phyloP scores from a whole-genome alignment of 2,797 vertebrate genomes.

The Pseudocheirus occidentalis region DNA sequence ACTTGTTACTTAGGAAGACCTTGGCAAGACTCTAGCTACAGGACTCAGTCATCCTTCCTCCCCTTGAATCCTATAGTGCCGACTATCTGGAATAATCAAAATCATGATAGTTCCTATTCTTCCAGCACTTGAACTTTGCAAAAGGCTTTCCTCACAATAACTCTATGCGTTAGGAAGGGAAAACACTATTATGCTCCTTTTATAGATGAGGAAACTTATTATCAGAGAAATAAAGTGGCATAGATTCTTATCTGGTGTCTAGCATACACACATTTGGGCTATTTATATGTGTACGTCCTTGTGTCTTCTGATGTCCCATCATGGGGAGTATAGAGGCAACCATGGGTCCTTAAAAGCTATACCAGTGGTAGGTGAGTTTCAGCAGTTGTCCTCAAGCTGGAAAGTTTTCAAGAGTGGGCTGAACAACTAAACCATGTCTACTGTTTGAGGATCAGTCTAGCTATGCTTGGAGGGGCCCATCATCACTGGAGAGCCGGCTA shows the following conservation, averaged over 20 bases:
- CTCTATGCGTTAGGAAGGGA: not conserved
- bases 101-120: not conserved
- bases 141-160: not conserved
- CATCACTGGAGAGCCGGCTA: not conserved
- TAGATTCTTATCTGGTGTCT: not conserved
- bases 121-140: not conserved
- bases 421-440: not conserved
- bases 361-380: not conserved
- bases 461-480: not conserved
- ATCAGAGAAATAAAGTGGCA: fast-evolving
- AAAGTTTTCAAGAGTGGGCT: not conserved
- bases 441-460: not conserved
- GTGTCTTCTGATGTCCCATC: not conserved
- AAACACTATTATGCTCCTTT: not conserved
- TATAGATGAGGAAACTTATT: not conserved
- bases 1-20: not conserved
- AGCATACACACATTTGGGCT: not conserved
- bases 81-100: not conserved
- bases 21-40: not conserved
- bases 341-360: not conserved
- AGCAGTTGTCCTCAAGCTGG: not conserved
- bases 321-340: not conserved
- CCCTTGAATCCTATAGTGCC: not conserved
- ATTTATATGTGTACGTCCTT: not conserved
- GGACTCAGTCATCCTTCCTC: not conserved